phyloP scores from a whole-genome alignment of 2,888 invertebrate genomes.

The Protodeltote pygarga region DNA sequence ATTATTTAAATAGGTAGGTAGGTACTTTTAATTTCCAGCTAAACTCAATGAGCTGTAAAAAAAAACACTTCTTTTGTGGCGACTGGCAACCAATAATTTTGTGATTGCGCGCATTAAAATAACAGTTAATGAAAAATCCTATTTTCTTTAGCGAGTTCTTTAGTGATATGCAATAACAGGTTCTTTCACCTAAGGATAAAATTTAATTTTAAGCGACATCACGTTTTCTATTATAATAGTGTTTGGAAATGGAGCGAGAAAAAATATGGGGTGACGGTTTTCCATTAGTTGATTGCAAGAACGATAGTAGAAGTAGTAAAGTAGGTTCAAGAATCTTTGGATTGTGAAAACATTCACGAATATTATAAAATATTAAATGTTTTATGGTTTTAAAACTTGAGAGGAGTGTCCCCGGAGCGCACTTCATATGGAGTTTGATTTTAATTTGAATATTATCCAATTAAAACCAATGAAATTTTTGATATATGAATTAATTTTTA shows the following conservation, averaged over 20 bases:
- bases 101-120: conserved; percentile 17
- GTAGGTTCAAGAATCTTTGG: no score
- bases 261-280: conserved; percentile 38
- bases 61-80: conserved; percentile 18
- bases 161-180: conserved; percentile 15
- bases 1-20: no score
- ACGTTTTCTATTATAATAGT: conserved; percentile 18
- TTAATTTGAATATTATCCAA: no score
- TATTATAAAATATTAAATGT: no score
- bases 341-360: no score
- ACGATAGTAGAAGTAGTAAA: conserved; percentile 28
- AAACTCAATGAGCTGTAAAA: conserved; percentile 8
- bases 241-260: conserved; percentile 34
- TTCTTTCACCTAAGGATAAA: conserved; percentile 27
- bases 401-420: no score
- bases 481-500: no score
- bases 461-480: no score
- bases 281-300: conserved; percentile 46
- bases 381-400: no score
- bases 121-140: conserved; percentile 24
- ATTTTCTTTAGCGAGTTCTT: conserved; percentile 11
- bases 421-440: no score
- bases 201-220: conserved; percentile 26
- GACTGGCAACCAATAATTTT: conserved; percentile 20
- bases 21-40: no score